Conservation (phyloP, 2,888 invertebrate species). For the Amphipoea oculea region DNA sequence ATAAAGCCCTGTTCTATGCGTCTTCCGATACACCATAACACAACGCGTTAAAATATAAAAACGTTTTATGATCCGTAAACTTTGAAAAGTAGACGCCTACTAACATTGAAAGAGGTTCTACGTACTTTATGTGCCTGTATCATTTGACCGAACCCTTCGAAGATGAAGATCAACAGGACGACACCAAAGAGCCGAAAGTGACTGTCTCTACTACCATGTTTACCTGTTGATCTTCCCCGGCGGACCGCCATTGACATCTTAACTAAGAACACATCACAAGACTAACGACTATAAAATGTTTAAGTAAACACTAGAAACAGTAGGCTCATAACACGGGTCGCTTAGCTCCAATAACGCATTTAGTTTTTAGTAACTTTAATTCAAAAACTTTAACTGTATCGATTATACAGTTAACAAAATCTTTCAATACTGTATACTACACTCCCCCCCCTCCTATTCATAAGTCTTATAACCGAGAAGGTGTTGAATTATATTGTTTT, state of each 20-base stretch:
- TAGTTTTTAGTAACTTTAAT: neutral
- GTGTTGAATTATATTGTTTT: neutral
- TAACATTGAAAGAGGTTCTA: slow-evolving; percentile 28
- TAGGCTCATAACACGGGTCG: slow-evolving; percentile 12
- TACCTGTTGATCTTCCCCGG: neutral
- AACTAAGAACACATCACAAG: slow-evolving; percentile 62
- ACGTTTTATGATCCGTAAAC: slow-evolving; percentile 29
- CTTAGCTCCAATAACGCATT: neutral
- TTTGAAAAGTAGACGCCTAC: slow-evolving; percentile 13
- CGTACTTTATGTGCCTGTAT: slow-evolving; percentile 42
- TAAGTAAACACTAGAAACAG: slow-evolving; percentile 12
- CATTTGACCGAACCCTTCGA: slow-evolving; percentile 13
- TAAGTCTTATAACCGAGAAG: neutral
- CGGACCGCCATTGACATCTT: slow-evolving; percentile 13
- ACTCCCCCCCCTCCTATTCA: neutral
- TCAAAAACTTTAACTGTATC: neutral
- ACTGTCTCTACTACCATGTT: neutral
- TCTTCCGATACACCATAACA: slow-evolving; percentile 31
- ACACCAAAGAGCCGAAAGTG: slow-evolving; percentile 13
- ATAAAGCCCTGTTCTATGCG: slow-evolving; percentile 38
- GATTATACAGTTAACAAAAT: too few species aligned
- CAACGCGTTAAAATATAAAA: slow-evolving; percentile 42
- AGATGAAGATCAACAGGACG: slow-evolving; percentile 36
- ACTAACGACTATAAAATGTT: slow-evolving; percentile 46
- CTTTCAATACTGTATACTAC: too few species aligned